Base-by-base conservation (phyloP, 2,113 vertebrate genomes). In the Camarhynchus parvulus region DNA sequence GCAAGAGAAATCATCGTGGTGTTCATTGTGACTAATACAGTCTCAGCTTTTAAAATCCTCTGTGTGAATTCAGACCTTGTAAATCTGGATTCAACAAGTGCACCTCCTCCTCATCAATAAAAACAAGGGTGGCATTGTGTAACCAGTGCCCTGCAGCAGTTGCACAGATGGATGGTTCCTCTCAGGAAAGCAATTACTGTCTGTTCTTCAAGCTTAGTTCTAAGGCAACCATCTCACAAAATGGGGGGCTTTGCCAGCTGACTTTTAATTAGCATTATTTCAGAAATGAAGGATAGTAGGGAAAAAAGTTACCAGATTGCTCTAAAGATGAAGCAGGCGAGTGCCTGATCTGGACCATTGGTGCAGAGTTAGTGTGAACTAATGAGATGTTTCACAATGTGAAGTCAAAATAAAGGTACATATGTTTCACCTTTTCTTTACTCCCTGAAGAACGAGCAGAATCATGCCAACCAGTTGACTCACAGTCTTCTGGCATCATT, bases 21-120 rank as follows among this genome's bases (percentile, higher is more conserved):
- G 59, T 47, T 88, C 39, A 25, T 21, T 50, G 84, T 95, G 95
- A 94, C 84, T 95, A 89, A 96, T 35, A 83, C 18, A 82, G 81
- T 30, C 77, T 87, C 75, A 63, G 90, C 59, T 93, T 95, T 86
- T 88, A 67, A 86, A 94, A 74, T 81, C 47, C 39, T 90, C 82
- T 58, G 9, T 90, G 68, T 69, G 82, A 83, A 77, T 83, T 85
- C 67, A 85, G 75, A 95, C 58, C 46, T 77, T n/a, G 59, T 74
- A 86, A 83, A 88, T 95, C 67, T 86, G 75, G 73, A 84, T 92
- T 94, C 91, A 87, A 59, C 53, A 64, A 86, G 73, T 23, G 44
- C 6, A 67, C 47, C 83, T 87, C 83, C 92, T 94, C 90, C 68
- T 93, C 76, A 59, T 6, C 0, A 1, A 81, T 50, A 33, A 66